phyloP scores from a whole-genome alignment of 2,797 vertebrate genomes.

The Poeciliopsis presidionis region DNA sequence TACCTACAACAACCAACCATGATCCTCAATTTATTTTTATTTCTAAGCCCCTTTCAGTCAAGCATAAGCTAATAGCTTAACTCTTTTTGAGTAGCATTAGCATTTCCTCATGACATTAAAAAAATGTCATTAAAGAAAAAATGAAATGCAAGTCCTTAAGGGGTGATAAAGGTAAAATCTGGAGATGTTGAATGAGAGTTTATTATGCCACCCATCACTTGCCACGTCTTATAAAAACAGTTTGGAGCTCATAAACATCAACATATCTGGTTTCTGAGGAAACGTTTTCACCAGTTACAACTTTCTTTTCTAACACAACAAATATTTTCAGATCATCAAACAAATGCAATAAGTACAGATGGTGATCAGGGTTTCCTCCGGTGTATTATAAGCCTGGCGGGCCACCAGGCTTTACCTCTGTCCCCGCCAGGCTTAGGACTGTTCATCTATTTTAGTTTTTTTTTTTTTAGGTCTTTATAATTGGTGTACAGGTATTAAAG shows the following conservation, averaged over 20 bases:
- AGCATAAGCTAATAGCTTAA: neutral
- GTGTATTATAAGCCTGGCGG: too few species aligned
- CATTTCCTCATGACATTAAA: neutral
- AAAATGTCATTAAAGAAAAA: neutral
- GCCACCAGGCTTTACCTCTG: too few species aligned
- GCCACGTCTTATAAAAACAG: conserved; percentile 7
- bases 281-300: neutral
- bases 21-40: neutral
- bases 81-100: neutral
- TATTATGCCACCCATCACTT: neutral
- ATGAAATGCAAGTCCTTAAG: neutral
- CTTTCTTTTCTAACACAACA: neutral
- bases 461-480: too few species aligned
- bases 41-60: neutral
- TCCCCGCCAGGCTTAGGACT: too few species aligned
- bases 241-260: neutral
- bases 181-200: conserved; percentile 1
- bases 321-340: neutral
- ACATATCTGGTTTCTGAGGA: neutral
- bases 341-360: too few species aligned
- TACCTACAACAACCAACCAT: neutral
- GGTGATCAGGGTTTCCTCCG: too few species aligned
- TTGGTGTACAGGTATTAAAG: too few species aligned
- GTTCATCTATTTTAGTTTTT: too few species aligned
- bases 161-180: conserved; percentile 2